These are phyloP conservation scores for Mactromeris polynyma DNA, from an alignment of 2,888 invertebrate species.

Conservation along the genomic window DNA sequence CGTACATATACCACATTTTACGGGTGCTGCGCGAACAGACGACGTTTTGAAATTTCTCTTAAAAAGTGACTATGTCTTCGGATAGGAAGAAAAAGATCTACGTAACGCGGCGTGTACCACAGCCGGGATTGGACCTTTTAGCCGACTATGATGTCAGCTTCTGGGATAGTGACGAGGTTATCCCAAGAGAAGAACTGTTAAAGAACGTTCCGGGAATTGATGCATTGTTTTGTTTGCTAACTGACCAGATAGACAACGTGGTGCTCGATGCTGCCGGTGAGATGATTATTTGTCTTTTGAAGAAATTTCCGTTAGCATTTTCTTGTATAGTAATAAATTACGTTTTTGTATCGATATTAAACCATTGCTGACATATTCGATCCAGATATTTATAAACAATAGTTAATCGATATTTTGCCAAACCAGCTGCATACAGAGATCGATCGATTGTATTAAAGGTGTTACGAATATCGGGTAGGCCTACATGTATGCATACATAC, in stretches of 20 bases:
- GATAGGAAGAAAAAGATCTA: neutral
- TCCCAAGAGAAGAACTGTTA: slow-evolving; percentile 90
- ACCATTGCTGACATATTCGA: too few relatives aligned
- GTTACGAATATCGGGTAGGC: too few relatives aligned
- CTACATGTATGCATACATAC: too few relatives aligned
- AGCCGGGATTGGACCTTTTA: slow-evolving; percentile 76
- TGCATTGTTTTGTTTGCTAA: slow-evolving; percentile 93
- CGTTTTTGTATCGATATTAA: too few relatives aligned
- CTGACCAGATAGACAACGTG: slow-evolving; percentile 93
- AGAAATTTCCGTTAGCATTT: too few relatives aligned
- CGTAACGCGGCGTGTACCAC: slow-evolving; percentile 82
- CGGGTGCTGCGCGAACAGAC: neutral
- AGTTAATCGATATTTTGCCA: too few relatives aligned
- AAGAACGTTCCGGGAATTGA: slow-evolving; percentile 90
- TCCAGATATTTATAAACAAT: too few relatives aligned
- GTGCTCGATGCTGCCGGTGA: slow-evolving; percentile 91
- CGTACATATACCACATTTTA: neutral
- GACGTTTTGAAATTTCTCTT: neutral
- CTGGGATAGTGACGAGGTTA: slow-evolving; percentile 81
- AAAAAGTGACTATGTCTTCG: neutral
- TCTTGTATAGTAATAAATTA: too few relatives aligned
- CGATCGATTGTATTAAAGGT: too few relatives aligned
- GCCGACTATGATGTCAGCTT: slow-evolving; percentile 76
- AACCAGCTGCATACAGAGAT: too few relatives aligned
- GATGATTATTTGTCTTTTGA: neutral